Base-by-base conservation (phyloP, 2,797 vertebrate genomes). In the Manis javanica region DNA sequence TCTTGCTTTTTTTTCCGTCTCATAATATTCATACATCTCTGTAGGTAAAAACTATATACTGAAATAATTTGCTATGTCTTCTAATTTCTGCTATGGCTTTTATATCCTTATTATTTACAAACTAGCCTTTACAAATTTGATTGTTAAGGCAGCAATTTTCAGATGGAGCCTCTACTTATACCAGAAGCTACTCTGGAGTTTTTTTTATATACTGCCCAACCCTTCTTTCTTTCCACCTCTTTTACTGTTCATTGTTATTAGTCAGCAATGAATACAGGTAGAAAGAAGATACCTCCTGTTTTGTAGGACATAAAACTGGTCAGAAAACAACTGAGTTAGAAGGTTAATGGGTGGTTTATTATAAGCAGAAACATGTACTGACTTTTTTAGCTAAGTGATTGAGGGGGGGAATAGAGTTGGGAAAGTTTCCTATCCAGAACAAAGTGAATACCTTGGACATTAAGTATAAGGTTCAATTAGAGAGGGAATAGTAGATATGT, bases 241-340 rank as follows among this genome's bases (percentile, higher is more conserved):
- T 64, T 24, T n/a, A n/a, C 75, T 68, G 23, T 63, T 86, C 34
- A 23, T 90, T 90, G 46, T 68, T 23, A 23, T 86, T 61, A 82
- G 57, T 95, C 87, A 88, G 42, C 57, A 42, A 29, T 94, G 34
- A 90, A 21, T 81, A 69, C 55, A 90, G 12, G 23, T 61, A 31
- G 88, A 83, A 53, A 89, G 79, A 77, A 90, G n/a, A 39, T 31
- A 24, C 69, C 71, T 95, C 46, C 87, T 37, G 83, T 94, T 91
- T 94, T 37, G 19, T 87, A 55, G 39, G 37, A 69, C 24, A 81
- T 86, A 82, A 93, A 93, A 91, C 49, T 87, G 39, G 34, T 59
- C 55, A 95, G 91, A 42, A 46, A 92, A 79, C 66, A 85, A 57
- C 64, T 37, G 37, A 91, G 29, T 72, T 79, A 85, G 86, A 78